Evolutionary conservation across 2,888 invertebrate species (phyloP), one percentile per base, ranked within the genome.

Genomic region (Dendrolimus pini): DNA sequence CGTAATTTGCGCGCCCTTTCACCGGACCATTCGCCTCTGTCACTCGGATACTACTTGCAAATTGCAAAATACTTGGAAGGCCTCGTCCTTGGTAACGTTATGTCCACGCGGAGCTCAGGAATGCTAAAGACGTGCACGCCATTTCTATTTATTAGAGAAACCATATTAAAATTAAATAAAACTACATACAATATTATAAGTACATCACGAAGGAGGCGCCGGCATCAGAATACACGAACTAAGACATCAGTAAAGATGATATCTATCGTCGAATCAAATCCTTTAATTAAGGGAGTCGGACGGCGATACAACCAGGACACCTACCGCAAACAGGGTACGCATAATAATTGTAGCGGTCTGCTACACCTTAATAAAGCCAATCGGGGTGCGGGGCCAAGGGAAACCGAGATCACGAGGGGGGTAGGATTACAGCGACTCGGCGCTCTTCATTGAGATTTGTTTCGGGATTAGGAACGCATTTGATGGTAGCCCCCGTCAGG

Each of bases 351-450:
- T 89, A 86, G 89, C 89, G 89, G 89, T 86, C 88, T 87, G 85
- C 83, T 89, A 87, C 87, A 89, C 89, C 89, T 89, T 90, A 90
- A 90, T 90, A 90, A 89, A 89, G 89, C 85, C 89, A 89, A 90
- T 89, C 83, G 85, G 81, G 82, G 74, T 68, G 65, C 72, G 70
- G 78, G 71, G 64, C 65, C 70, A 62, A 71, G 70, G 69, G 65
- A 60, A 63, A 64, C 62, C 70, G 67, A 69, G 69, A 61, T 60
- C 65, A 70, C 71, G 70, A 72, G 70, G 65, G 72, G 78, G 76
- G 74, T 67, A 71, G 86, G 88, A 86, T 88, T 88, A 85, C 72
- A 74, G 78, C 75, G 80, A 81, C 82, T 83, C 82, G 82, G 79
- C 84, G 82, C 85, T 88, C 85, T 87, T 89, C 89, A 89, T 90